A percentile compares a stretch with the other conserved stretches of the same genome.
Evolutionary conservation across 2,797 vertebrate genomes (phyloP).

Genomic region (Pteronotus mesoamericanus): DNA sequence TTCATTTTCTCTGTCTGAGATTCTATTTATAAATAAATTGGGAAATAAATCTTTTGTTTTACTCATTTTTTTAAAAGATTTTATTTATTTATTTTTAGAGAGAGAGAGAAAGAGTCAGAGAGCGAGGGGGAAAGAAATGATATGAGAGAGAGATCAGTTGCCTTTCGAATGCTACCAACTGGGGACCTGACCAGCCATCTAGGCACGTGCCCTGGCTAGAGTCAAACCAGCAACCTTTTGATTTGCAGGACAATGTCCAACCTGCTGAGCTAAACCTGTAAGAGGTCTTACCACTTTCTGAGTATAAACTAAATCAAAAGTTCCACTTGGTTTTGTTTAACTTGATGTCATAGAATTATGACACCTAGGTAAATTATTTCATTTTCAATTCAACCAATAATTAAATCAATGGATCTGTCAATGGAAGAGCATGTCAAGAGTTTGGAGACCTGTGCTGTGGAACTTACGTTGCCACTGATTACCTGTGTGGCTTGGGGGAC

Average conservation of each 20-base stretch:
- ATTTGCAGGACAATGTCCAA: no score
- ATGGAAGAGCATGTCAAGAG: not conserved
- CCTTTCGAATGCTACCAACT: no score
- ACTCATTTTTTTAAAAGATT: not conserved
- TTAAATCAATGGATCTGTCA: not conserved
- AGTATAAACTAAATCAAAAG: not conserved
- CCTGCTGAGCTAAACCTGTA: no score
- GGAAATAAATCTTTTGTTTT: not conserved
- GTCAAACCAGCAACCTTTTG: no score
- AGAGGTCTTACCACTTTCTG: not conserved
- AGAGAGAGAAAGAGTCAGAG: no score
- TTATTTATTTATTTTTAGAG: no score
- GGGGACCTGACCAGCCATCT: no score
- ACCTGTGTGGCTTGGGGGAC: not conserved
- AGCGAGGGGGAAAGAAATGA: no score
- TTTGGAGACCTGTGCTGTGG: not conserved
- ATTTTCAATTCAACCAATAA: not conserved
- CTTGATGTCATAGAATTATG: not conserved
- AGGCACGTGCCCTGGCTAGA: no score
- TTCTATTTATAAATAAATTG: not conserved
- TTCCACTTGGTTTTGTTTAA: not conserved
- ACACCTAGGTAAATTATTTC: not conserved
- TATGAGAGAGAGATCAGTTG: no score
- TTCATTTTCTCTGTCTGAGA: not conserved
- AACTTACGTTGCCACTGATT: not conserved